Base-by-base conservation (phyloP, 2,888 invertebrate species). In the Rhyacophila evoluta region DNA sequence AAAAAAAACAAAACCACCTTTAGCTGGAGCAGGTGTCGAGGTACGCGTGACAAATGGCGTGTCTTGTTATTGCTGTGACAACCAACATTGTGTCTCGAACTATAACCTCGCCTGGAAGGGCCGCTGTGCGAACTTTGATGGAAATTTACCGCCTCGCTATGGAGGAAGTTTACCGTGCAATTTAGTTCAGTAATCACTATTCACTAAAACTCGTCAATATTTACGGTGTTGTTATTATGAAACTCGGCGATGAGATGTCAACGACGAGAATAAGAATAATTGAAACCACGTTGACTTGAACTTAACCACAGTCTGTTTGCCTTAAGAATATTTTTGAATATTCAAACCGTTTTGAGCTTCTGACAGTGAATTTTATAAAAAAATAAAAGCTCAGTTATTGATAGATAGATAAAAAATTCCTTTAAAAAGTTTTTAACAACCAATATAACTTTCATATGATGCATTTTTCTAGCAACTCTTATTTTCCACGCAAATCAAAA, bases 41-140 rank as follows among this genome's bases (percentile, higher is more conserved):
- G 70, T 15, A 72, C 37, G 39, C 72, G 70, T 82, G 82, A 82
- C 80, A 82, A 82, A 82, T 82, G 75, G 77, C 82, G 72, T 82
- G 82, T 82, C 81, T 81, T 78, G 80, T 81, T 81, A 81, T 81
- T 78, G 78, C 67, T 76, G 76, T 80, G 81, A 81, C 79, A 78
- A 39, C 73, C 38, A 75, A 67, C 79, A 76, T 69, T 76, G 79
- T 75, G 75, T 73, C 69, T 37, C 33, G 72, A 75, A 75, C 75
- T 74, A 72, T 78, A 76, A 80, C 77, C 80, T 69, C 74, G 71
- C 25, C 39, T 37, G 37, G 37, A 27, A 72, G 36, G 36, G 55
- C 55, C 12, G 55, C 55, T 55, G 19, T 55, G 25, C 55, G 55
- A 19, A 55, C 55, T 55, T 55, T 55, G 55, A 55, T 55, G 55